Conservation (phyloP, 2,797 vertebrate species). For the Borostomias antarcticus region DNA sequence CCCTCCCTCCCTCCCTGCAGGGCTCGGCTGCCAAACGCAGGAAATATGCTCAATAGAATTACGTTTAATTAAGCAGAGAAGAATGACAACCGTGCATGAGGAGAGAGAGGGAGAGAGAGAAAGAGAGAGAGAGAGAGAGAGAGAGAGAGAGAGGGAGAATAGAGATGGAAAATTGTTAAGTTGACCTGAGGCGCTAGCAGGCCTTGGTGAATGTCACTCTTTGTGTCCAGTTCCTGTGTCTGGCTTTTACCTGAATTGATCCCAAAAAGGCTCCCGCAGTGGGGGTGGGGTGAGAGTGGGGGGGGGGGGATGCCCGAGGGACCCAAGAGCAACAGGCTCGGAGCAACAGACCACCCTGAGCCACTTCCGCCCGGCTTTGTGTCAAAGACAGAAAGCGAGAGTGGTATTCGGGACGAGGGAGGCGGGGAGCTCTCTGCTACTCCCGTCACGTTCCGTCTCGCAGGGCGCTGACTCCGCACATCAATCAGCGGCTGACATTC, state of each 20-base stretch:
- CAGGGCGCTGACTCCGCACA: slow-evolving; percentile 1
- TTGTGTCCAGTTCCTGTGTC: slow-evolving; percentile 25
- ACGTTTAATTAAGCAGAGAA: not conserved
- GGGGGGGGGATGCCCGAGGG: no score
- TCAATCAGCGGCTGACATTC: slow-evolving; percentile 20
- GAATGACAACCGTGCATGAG: slow-evolving; percentile 2
- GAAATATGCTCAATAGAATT: not conserved
- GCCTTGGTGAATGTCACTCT: slow-evolving; percentile 41
- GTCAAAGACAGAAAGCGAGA: no score
- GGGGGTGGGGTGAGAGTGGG: no score
- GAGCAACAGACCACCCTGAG: no score
- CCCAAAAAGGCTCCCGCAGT: not conserved
- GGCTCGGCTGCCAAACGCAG: not conserved
- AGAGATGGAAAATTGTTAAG: slow-evolving; percentile 31
- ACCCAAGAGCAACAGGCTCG: no score
- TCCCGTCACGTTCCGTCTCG: not conserved
- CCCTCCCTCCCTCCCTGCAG: slow-evolving; percentile 8
- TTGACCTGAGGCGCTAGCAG: slow-evolving; percentile 29
- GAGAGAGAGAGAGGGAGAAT: slow-evolving; percentile 19
- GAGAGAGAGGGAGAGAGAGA: no score
- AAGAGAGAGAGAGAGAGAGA: not conserved
- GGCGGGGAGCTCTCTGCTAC: no score
- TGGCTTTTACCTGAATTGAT: slow-evolving; percentile 12
- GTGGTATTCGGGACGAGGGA: no score
- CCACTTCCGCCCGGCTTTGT: no score